Evolutionary conservation across 2,888 invertebrate species (phyloP).

Genomic region (Lithophane semibrunnea): DNA sequence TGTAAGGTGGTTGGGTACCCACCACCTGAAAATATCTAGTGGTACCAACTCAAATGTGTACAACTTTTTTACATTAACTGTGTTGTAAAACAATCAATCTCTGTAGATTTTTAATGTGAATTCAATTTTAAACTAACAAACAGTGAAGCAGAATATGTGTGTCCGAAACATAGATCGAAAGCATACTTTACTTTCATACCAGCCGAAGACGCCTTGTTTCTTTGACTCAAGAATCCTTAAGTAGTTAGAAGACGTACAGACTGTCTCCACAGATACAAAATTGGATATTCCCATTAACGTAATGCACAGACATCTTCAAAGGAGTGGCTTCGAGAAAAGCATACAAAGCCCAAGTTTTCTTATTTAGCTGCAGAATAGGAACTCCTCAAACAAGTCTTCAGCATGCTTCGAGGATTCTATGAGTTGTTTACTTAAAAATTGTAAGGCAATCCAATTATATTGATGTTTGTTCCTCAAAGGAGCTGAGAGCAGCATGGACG

Average conservation of each 20-base stretch:
- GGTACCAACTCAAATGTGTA: background rate
- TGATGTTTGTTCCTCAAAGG: constrained; percentile 83
- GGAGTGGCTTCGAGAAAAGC: constrained; percentile 32
- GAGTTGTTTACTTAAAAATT: constrained; percentile 74
- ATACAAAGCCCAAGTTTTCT: constrained; percentile 51
- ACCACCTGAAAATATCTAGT: background rate
- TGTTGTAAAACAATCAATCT: no score
- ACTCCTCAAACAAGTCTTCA: constrained; percentile 45
- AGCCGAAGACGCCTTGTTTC: background rate
- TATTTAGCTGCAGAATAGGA: constrained; percentile 45
- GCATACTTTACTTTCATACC: background rate
- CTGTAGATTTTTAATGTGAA: background rate
- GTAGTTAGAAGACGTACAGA: constrained; percentile 14
- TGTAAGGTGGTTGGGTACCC: background rate
- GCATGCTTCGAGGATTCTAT: constrained; percentile 55
- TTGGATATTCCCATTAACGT: constrained; percentile 53
- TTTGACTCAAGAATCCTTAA: constrained; percentile 19
- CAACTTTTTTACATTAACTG: no score
- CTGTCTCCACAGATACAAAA: constrained; percentile 21
- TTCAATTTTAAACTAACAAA: background rate
- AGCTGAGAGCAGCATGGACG: constrained; percentile 71
- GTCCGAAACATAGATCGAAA: background rate
- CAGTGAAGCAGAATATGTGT: background rate
- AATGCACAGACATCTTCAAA: constrained; percentile 59
- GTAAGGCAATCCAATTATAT: constrained; percentile 86